A percentile compares a stretch with the other conserved stretches of the same genome.
Evolutionary conservation across 2,113 vertebrate genomes (phyloP).

Genomic region (Pedetes capensis): DNA sequence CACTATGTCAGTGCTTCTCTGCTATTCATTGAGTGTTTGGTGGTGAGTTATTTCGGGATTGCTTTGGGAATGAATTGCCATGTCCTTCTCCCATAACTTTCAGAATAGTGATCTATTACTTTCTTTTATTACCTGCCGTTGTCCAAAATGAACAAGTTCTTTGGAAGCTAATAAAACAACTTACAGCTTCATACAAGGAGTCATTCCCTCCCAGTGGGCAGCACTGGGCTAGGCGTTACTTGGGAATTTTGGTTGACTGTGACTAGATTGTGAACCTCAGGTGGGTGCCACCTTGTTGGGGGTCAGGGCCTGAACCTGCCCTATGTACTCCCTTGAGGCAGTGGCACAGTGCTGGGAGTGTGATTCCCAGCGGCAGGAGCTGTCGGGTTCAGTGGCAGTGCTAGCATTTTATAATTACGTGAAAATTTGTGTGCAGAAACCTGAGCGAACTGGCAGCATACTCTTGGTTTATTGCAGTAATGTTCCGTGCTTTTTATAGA

Average conservation of each 20-base stretch:
- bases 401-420: neutral
- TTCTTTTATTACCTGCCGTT: neutral
- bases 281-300: neutral
- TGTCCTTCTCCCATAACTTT: neutral
- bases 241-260: neutral
- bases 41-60: too few species aligned
- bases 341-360: too few species aligned
- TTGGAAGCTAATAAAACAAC: neutral
- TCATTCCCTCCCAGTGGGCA: neutral
- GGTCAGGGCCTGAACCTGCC: neutral
- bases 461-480: neutral
- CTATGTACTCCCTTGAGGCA: too few species aligned
- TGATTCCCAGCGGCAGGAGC: neutral
- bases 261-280: neutral
- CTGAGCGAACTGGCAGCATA: neutral
- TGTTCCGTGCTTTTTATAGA: constrained; percentile 24
- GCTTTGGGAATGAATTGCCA: too few species aligned
- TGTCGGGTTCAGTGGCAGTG: neutral
- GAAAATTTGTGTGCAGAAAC: constrained; percentile 28
- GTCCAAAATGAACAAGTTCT: neutral
- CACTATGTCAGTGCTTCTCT: too few species aligned
- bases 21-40: too few species aligned
- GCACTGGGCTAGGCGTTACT: neutral
- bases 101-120: neutral
- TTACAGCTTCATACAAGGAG: neutral